Base-by-base conservation (phyloP, 1,140 invertebrate species). In the Leptopilina clavipes region DNA sequence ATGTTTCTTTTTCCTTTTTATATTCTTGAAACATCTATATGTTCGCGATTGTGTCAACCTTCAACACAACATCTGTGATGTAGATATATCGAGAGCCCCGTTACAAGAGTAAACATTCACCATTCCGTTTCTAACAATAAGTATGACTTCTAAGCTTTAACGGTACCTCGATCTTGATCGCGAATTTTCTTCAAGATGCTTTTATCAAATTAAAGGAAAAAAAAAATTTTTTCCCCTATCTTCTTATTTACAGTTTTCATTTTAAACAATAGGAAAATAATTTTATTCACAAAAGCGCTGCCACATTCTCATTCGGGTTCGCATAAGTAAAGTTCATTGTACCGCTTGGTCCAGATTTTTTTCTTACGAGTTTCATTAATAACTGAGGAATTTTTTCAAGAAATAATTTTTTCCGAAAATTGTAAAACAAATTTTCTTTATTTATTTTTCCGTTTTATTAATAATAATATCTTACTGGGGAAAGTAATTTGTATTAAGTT, bases 61-160 rank as follows among this genome's bases (percentile, higher is more conserved):
- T 73, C 72, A 73, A 43, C 25, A 14, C 22, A 73, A 73, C 72
- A 73, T 73, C 72, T 73, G 72, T 14, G 72, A 59, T 73, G 48
- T 73, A 72, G 44, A 72, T 48, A 54, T 79, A 79, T 79, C 72
- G 65, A 71, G 40, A 73, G 77, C 52, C 71, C 79, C 79, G 79
- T 80, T 80, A 80, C 56, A 71, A 45, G 73, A 73, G 72, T 72
- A 75, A 80, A 77, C 73, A 75, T 54, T 70, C 73, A 75, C 48
- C 44, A 77, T 80, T 80, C 79, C 76, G 73, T 37, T 54, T 79
- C 76, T 76, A 76, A 80, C 79, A 80, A 80, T 78, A 78, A 80
- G 79, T 70, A 80, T 78, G 79, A 78, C 76, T 73, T 70, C 44
- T 80, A 65, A 65, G 22, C 14, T 31, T 31, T 65, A 80, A 80